Evolutionary conservation across 2,113 vertebrate species (phyloP).

Genomic region (Lagopus muta): DNA sequence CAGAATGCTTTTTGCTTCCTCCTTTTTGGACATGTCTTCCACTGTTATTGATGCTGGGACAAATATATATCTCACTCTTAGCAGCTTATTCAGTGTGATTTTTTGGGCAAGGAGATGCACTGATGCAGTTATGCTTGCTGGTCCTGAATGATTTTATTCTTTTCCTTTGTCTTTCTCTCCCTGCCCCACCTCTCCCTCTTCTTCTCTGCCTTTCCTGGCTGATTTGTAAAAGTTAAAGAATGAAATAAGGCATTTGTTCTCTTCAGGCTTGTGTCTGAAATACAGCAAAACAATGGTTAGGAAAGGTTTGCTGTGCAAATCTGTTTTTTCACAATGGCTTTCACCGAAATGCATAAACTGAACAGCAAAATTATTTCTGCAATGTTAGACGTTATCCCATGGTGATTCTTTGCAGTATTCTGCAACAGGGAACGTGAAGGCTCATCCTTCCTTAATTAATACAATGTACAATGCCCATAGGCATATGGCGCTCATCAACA

Average conservation of each 20-base stretch:
- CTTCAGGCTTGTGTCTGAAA: background rate
- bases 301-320: conserved; percentile 9
- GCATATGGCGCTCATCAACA: conserved; percentile 38
- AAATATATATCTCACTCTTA: background rate
- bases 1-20: conserved; percentile 15
- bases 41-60: background rate
- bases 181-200: background rate
- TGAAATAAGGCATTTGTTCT: conserved; percentile 7
- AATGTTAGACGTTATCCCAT: conserved; percentile 45
- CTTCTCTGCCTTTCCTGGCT: background rate
- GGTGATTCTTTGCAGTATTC: conserved; percentile 59
- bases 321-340: background rate
- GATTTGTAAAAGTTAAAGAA: background rate
- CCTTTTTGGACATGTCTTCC: conserved; percentile 22
- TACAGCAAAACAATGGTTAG: background rate
- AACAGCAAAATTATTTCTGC: conserved; percentile 62
- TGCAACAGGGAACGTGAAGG: conserved; percentile 16
- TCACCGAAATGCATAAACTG: conserved; percentile 32
- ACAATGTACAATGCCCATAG: background rate
- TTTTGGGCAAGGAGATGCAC: background rate
- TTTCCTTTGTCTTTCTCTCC: background rate
- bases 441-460: conserved; percentile 63
- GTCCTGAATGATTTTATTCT: conserved; percentile 25
- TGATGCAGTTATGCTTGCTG: background rate
- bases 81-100: background rate